Percentiles rank a stretch among this genome's conserved stretches.
Evolutionary conservation across 2,888 invertebrate genomes (phyloP).

Genomic region (Drosophila borealis): DNA sequence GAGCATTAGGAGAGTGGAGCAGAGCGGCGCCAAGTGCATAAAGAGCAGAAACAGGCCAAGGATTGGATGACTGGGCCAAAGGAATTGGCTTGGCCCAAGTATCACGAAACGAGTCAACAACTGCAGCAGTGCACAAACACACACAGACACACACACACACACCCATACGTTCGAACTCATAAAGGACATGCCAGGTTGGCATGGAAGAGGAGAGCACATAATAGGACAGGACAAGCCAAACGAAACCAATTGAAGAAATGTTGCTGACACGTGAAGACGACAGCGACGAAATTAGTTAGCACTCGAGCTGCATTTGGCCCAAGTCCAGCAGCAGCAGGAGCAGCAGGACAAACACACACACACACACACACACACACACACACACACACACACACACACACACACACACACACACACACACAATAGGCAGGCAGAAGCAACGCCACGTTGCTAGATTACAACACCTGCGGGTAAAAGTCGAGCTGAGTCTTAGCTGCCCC

Average conservation of each 20-base stretch:
- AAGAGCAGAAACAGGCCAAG: slow-evolving; percentile 66
- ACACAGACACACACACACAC: slow-evolving; percentile 13
- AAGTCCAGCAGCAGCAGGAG: slow-evolving; percentile 48
- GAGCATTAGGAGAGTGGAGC: slow-evolving; percentile 49
- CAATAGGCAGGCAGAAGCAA: slow-evolving; percentile 41
- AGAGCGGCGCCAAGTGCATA: slow-evolving; percentile 56
- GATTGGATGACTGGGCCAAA: slow-evolving; percentile 62
- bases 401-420: slow-evolving; percentile 7
- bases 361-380: slow-evolving; percentile 5
- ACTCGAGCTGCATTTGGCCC: slow-evolving; percentile 73
- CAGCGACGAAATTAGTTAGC: slow-evolving; percentile 78
- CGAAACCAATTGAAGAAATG: slow-evolving; percentile 80
- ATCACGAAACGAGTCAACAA: slow-evolving; percentile 71
- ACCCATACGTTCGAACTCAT: slow-evolving; percentile 41
- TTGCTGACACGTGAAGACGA: slow-evolving; percentile 73
- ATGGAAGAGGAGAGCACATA: slow-evolving; percentile 15
- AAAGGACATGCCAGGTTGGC: slow-evolving; percentile 53
- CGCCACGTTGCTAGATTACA: slow-evolving; percentile 65
- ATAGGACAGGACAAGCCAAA: slow-evolving; percentile 57
- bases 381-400: slow-evolving; percentile 7
- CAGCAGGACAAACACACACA: slow-evolving; percentile 8
- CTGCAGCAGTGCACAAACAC: slow-evolving; percentile 55
- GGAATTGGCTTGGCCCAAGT: slow-evolving; percentile 71
- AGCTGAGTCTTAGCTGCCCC: slow-evolving; percentile 19
- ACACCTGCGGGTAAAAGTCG: slow-evolving; percentile 74